Percentiles rank a stretch among this genome's conserved stretches.
Evolutionary conservation across 2,113 vertebrate species (phyloP).

Genomic region (Nipponia nippon): DNA sequence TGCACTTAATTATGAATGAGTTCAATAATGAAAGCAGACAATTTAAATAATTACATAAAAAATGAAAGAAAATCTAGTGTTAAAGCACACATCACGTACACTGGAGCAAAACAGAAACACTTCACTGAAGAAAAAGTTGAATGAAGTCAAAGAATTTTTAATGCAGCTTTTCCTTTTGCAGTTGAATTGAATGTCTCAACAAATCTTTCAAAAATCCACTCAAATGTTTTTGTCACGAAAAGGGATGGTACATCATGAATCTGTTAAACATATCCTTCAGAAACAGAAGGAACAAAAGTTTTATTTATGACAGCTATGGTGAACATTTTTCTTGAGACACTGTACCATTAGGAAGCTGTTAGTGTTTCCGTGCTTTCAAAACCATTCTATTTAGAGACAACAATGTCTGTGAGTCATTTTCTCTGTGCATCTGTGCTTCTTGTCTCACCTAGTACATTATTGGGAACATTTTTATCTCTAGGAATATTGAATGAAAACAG

Average conservation of each 20-base stretch:
- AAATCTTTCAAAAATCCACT: slow-evolving; percentile 1
- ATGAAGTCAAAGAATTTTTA: background rate
- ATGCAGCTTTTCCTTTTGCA: background rate
- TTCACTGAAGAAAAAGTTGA: slow-evolving; percentile 4
- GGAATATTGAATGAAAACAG: background rate
- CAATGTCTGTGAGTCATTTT: background rate
- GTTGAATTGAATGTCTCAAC: background rate
- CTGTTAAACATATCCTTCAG: background rate
- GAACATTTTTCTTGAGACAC: background rate
- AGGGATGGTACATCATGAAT: background rate
- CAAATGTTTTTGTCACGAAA: background rate
- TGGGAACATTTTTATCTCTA: background rate
- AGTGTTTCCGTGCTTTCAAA: background rate
- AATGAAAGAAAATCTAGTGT: background rate
- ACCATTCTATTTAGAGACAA: background rate
- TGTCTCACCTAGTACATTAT: background rate
- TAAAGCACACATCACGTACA: background rate
- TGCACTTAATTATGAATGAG: background rate
- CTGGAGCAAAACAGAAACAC: background rate
- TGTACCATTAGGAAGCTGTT: background rate
- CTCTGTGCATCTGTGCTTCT: background rate
- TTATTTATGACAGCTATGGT: background rate
- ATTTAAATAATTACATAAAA: slow-evolving; percentile 1
- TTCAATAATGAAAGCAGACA: background rate
- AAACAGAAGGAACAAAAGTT: background rate